phyloP scores from a whole-genome alignment of 2,113 vertebrate species.

The Strix uralensis region DNA sequence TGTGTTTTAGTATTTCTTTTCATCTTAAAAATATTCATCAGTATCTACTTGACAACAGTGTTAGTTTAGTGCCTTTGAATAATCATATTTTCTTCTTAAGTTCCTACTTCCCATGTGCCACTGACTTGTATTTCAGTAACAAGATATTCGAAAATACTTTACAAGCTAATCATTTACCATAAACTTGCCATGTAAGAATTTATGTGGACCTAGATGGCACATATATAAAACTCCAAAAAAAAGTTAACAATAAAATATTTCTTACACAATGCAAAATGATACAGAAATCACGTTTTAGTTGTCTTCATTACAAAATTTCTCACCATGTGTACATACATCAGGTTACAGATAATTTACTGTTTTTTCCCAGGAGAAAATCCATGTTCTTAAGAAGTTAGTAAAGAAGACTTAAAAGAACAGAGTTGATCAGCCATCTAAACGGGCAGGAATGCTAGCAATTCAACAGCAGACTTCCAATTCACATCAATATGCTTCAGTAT shows the following conservation, averaged over 20 bases:
- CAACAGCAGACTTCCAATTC: background rate
- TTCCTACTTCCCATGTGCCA: background rate
- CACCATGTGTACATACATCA: background rate
- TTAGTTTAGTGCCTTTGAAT: background rate
- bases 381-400: background rate
- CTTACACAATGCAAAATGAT: background rate
- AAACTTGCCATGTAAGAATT: background rate
- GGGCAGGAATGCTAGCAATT: background rate
- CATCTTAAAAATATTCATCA: background rate
- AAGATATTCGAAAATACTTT: background rate
- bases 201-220: background rate
- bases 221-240: background rate
- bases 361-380: background rate
- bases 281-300: background rate
- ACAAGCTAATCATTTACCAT: background rate
- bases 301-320: background rate
- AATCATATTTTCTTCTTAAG: background rate
- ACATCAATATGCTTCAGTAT: background rate
- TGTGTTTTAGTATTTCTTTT: background rate
- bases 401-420: background rate
- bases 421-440: background rate
- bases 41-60: background rate
- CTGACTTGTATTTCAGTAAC: background rate
- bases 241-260: background rate
- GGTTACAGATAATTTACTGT: background rate